Evolutionary conservation across 2,888 invertebrate genomes (phyloP).

Genomic region (Lochmaea crataegi): DNA sequence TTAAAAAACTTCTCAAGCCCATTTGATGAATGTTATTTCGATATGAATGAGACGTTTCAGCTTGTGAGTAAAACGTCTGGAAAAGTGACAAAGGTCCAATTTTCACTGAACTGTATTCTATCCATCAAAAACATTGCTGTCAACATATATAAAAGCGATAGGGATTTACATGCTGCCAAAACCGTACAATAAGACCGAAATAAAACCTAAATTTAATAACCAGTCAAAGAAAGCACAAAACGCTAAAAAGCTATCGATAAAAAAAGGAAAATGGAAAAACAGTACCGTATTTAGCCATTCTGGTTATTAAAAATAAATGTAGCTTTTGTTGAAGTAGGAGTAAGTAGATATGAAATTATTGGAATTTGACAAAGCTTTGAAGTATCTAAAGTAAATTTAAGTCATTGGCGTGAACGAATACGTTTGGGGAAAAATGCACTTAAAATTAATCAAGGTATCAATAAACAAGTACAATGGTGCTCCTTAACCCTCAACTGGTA

Average conservation of each 20-base stretch:
- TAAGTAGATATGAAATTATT: too few relatives aligned
- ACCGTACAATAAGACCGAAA: constrained; percentile 28
- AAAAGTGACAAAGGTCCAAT: constrained; percentile 7
- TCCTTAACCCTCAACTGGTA: too few relatives aligned
- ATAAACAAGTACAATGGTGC: too few relatives aligned
- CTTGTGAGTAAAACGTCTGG: background rate
- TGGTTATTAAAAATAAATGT: background rate
- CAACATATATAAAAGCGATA: constrained; percentile 25
- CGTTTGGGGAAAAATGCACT: too few relatives aligned
- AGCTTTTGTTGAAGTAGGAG: too few relatives aligned
- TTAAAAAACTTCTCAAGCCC: background rate
- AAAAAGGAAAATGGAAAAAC: constrained; percentile 1
- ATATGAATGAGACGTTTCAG: background rate
- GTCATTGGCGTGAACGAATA: too few relatives aligned
- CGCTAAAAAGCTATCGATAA: constrained; percentile 11
- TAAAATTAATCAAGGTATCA: too few relatives aligned
- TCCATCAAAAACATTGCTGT: constrained; percentile 29
- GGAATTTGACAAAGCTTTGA: too few relatives aligned
- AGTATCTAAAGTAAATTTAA: too few relatives aligned
- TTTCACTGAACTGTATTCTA: constrained; percentile 2
- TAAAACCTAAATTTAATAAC: constrained; percentile 32
- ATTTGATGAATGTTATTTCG: background rate
- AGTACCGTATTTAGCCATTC: background rate
- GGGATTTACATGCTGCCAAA: constrained; percentile 29
- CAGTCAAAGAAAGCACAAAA: constrained; percentile 25